A percentile compares a stretch with the other conserved stretches of the same genome.
Evolutionary conservation across 2,113 vertebrate genomes (phyloP).

Genomic region (Tautogolabrus adspersus): DNA sequence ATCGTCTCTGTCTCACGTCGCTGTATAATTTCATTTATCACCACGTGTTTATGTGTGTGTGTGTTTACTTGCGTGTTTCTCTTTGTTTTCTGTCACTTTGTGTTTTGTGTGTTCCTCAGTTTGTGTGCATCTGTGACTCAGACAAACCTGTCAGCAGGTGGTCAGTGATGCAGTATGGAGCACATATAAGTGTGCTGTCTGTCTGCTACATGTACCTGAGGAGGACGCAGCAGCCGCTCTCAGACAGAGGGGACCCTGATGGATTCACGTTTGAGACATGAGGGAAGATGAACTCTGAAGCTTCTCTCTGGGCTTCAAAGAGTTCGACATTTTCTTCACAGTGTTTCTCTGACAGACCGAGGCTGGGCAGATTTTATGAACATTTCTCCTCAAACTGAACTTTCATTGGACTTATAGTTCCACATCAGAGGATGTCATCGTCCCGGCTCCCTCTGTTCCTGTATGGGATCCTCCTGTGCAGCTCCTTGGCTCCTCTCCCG

Average conservation of each 20-base stretch:
- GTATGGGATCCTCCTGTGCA: slow-evolving; percentile 83
- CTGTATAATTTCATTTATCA: background rate
- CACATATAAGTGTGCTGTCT: slow-evolving; percentile 53
- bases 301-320: background rate
- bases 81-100: slow-evolving; percentile 60
- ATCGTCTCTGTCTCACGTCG: background rate
- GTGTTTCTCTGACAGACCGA: background rate
- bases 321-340: background rate
- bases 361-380: slow-evolving; percentile 7
- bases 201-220: slow-evolving; percentile 36
- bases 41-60: background rate
- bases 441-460: slow-evolving; percentile 86
- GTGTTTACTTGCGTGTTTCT: slow-evolving; percentile 42
- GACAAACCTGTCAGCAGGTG: slow-evolving; percentile 59
- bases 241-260: background rate
- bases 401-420: background rate
- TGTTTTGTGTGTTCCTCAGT: slow-evolving; percentile 46
- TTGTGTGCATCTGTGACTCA: slow-evolving; percentile 67
- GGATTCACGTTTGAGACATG: slow-evolving; percentile 19
- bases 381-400: background rate
- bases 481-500: slow-evolving; percentile 74
- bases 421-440: slow-evolving; percentile 80
- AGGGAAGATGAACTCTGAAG: slow-evolving; percentile 21
- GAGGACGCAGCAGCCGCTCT: background rate
- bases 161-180: slow-evolving; percentile 61